Percentiles rank a stretch among this genome's conserved stretches.
phyloP scores from a whole-genome alignment of 1,140 invertebrate species.

The Heliconius eleuchia region DNA sequence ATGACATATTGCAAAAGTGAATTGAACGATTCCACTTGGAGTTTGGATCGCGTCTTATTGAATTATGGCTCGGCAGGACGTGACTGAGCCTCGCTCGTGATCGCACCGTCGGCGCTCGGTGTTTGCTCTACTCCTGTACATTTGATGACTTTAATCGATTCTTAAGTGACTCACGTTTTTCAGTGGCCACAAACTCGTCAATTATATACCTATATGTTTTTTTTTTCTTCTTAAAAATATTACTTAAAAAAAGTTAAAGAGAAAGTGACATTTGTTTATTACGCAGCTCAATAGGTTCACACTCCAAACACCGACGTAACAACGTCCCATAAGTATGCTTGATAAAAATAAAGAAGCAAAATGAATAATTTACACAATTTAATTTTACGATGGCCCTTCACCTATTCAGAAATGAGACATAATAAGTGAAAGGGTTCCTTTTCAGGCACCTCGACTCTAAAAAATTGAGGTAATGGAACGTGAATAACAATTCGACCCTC shows the following conservation, averaged over 20 bases:
- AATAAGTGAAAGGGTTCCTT: slow-evolving; percentile 78
- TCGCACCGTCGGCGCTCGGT: slow-evolving; percentile 56
- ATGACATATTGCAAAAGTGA: slow-evolving; percentile 43
- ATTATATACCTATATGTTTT: slow-evolving; percentile 27
- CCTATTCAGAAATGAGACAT: slow-evolving; percentile 72
- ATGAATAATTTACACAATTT: slow-evolving; percentile 67
- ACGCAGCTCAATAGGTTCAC: not conserved
- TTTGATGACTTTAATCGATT: slow-evolving; percentile 69
- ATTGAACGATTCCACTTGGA: slow-evolving; percentile 58
- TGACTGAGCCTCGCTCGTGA: slow-evolving; percentile 53
- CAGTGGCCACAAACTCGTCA: slow-evolving; percentile 36
- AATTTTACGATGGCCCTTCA: slow-evolving; percentile 66
- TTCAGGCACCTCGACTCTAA: slow-evolving; percentile 76
- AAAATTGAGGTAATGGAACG: slow-evolving; percentile 80
- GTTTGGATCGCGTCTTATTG: slow-evolving; percentile 67
- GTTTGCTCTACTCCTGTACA: slow-evolving; percentile 65
- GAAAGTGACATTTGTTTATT: not conserved
- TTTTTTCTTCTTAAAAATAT: too few species aligned
- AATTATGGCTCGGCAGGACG: slow-evolving; percentile 64
- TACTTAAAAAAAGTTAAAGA: too few species aligned
- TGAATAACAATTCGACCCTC: slow-evolving; percentile 78
- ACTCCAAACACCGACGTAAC: slow-evolving; percentile 8
- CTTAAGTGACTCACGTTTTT: slow-evolving; percentile 61
- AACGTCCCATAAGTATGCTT: slow-evolving; percentile 31
- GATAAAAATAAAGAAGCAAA: slow-evolving; percentile 42